Base-by-base conservation (phyloP, 2,113 vertebrate species). In the Megalops atlanticus region DNA sequence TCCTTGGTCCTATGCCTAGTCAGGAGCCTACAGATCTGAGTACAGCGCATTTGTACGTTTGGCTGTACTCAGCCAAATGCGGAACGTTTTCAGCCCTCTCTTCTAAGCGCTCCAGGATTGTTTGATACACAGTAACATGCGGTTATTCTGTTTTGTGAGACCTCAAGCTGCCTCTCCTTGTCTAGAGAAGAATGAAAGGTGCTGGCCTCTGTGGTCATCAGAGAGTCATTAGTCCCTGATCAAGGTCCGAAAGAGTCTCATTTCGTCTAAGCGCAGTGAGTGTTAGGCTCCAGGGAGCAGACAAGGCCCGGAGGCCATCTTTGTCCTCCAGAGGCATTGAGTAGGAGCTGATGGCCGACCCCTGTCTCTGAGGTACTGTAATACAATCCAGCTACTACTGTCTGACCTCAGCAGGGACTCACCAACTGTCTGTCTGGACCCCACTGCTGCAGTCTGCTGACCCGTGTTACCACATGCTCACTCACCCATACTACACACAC, bases 401-500 rank as follows among this genome's bases (percentile, higher is more conserved):
- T 64, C 58, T 64, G 58, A 64, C 58, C 58, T 64, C 58, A 11
- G 2, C 58, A n/a, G n/a, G n/a, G n/a, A 45, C 43, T 14, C 43
- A 64, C 58, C 58, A 64, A 10, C 58, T n/a, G 58, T 64, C 58
- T 64, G 58, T 64, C 58, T 64, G 58, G 58, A 64, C 58, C 58
- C 5, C 11, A 10, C 58, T 64, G 24, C 10, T 4, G 58, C 10
- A n/a, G 31, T 24, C 14, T 6, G 11, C 31, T 31, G n/a, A n/a
- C 58, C 58, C 58, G 11, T 64, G 31, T 3, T 6, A 36, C 72
- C n/a, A 82, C 43, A 49, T 58, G 49, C 3, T 40, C 36, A 38
- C 35, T 69, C 58, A 78, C 47, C 35, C 68, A 36, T 5, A 41
- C 49, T 33, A 81, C 74, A 81, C 74, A 77, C 81, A 75, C 76